phyloP scores from a whole-genome alignment of 2,797 vertebrate species.

The Phaenicophaeus curvirostris region DNA sequence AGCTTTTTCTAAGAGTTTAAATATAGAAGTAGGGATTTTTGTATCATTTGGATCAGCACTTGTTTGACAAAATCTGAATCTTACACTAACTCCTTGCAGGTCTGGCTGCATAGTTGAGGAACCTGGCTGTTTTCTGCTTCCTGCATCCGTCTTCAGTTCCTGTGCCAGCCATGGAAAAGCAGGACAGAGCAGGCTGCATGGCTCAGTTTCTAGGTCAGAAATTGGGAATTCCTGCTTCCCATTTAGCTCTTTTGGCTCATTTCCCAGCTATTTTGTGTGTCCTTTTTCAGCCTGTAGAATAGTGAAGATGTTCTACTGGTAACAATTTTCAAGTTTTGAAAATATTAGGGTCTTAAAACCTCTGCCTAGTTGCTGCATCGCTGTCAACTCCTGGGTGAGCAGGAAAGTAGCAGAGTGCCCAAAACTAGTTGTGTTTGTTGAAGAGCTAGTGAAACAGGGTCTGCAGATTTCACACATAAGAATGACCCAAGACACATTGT shows the following conservation, averaged over 20 bases:
- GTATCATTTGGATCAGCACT: background rate
- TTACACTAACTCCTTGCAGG: background rate
- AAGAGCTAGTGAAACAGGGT: background rate
- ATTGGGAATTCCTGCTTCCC: background rate
- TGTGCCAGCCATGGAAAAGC: background rate
- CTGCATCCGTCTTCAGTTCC: background rate
- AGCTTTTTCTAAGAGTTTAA: background rate
- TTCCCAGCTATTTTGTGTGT: background rate
- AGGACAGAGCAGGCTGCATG: background rate
- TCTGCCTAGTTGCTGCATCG: background rate
- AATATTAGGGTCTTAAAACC: background rate
- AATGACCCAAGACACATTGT: background rate
- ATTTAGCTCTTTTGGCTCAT: background rate
- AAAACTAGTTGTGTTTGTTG: background rate
- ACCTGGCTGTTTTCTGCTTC: background rate
- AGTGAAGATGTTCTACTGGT: background rate
- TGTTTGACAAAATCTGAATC: background rate
- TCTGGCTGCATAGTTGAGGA: background rate
- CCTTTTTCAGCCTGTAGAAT: background rate
- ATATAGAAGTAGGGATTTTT: fast-evolving
- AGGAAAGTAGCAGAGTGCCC: background rate
- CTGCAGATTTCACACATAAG: background rate
- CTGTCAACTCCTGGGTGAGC: background rate
- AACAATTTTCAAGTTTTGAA: background rate
- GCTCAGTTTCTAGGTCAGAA: background rate